phyloP scores from a whole-genome alignment of 2,797 vertebrate species.

The Halcyon chelicuti region DNA sequence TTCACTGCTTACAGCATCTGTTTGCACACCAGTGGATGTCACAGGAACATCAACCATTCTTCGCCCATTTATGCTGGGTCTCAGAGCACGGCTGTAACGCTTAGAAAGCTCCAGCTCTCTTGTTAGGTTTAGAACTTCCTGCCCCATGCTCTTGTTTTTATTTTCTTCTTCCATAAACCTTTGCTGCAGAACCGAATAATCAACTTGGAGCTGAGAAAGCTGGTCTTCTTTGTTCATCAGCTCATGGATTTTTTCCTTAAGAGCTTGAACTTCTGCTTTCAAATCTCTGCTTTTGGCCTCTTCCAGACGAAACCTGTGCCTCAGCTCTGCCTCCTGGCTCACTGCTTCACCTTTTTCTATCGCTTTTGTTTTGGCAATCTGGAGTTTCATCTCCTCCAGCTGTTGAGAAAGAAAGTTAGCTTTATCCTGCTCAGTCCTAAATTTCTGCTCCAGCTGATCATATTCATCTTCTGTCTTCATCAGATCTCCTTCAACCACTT shows the following conservation, averaged over 20 bases:
- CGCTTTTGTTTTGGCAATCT: slow-evolving; percentile 91
- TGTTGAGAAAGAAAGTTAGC: slow-evolving; percentile 89
- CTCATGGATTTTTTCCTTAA: slow-evolving; percentile 97
- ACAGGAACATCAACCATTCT: slow-evolving; percentile 90
- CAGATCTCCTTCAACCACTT: slow-evolving; percentile 94
- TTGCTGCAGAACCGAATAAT: slow-evolving; percentile 90
- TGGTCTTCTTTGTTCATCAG: slow-evolving; percentile 98
- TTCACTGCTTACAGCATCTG: slow-evolving; percentile 80
- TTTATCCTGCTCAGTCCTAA: slow-evolving; percentile 92
- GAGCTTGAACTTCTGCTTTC: slow-evolving; percentile 90
- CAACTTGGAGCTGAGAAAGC: slow-evolving; percentile 92
- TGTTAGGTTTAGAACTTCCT: slow-evolving; percentile 86
- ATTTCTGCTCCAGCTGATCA: slow-evolving; percentile 93
- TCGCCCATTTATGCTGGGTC: slow-evolving; percentile 89
- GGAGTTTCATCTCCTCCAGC: slow-evolving; percentile 91
- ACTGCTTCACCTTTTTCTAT: slow-evolving; percentile 90
- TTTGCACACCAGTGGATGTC: slow-evolving; percentile 91
- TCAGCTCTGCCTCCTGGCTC: slow-evolving; percentile 89
- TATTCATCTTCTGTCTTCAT: slow-evolving; percentile 98
- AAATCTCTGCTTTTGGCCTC: slow-evolving; percentile 89
- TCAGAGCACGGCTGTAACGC: slow-evolving; percentile 89
- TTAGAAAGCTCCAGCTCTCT: slow-evolving; percentile 91
- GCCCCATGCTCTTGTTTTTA: slow-evolving; percentile 87
- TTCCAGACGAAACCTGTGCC: slow-evolving; percentile 87
- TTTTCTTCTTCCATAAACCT: slow-evolving; percentile 89